These are phyloP conservation scores for Drosophila lacertosa DNA, from an alignment of 1,140 invertebrate species.

Conservation along the genomic window DNA sequence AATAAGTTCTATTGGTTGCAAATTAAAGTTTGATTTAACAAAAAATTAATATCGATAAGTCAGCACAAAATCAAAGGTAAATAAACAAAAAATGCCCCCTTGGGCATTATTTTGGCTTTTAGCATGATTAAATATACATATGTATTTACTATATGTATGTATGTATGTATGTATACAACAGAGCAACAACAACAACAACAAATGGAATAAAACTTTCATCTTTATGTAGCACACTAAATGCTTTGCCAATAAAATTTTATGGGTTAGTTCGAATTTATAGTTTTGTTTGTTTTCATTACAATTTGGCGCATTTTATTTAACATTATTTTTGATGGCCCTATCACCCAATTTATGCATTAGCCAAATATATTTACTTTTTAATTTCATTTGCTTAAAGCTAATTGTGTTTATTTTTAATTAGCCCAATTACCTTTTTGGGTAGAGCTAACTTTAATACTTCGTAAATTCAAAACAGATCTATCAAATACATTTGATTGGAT, in stretches of 20 bases:
- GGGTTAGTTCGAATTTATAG: slow-evolving; percentile 58
- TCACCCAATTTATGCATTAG: slow-evolving; percentile 33
- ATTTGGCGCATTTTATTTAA: slow-evolving; percentile 60
- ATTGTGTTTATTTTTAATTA: background rate
- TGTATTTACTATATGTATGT: background rate
- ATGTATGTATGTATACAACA: slow-evolving; percentile 15
- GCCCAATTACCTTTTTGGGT: no score
- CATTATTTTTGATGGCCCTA: slow-evolving; percentile 53
- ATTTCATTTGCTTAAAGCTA: background rate
- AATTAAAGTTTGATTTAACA: background rate
- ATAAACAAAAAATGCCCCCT: slow-evolving; percentile 22
- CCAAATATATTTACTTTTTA: slow-evolving; percentile 10
- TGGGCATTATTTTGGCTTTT: slow-evolving; percentile 60
- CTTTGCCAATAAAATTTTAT: slow-evolving; percentile 65
- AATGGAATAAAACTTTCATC: slow-evolving; percentile 59
- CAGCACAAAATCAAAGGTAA: slow-evolving; percentile 17
- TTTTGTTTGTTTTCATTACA: slow-evolving; percentile 77
- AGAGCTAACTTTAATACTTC: no score
- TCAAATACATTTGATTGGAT: no score
- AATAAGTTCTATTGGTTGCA: background rate
- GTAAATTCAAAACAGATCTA: no score
- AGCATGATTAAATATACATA: slow-evolving; percentile 50
- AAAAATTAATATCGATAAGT: background rate
- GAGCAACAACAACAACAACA: slow-evolving; percentile 11
- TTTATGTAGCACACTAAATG: slow-evolving; percentile 66